Base-by-base conservation (phyloP, 2,888 invertebrate genomes). In the Acronicta aceris region DNA sequence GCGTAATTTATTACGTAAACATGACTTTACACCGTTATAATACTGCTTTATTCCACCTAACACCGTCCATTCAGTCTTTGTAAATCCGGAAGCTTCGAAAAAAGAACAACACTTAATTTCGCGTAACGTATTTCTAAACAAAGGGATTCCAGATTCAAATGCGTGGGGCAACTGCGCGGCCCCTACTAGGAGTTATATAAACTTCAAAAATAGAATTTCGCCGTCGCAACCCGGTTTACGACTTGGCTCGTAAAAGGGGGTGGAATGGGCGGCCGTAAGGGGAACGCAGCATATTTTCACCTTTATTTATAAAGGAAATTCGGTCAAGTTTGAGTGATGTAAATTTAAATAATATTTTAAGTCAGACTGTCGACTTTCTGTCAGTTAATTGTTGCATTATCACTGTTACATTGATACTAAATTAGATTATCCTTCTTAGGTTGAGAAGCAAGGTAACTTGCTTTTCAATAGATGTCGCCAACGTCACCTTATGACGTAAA, bases 181-280 rank as follows among this genome's bases (percentile, higher is more conserved):
- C 69, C 78, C 77, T 76, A 73, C 75, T 76, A 71, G 65, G 78
- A 83, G 87, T 88, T 89, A 89, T 87, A 87, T 89, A 89, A 90
- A 89, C 83, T 89, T 89, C 89, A 86, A 87, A 90, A 90, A 90
- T 89, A 90, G 89, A 89, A 88, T 84, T 87, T 84, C 82, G 84
- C 76, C 86, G 84, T 85, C 86, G 84, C 87, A 81, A 81, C 87
- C 81, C 77, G 81, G 74, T 90, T 90, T 89, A 89, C 84, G 89
- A 87, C 83, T 83, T 78, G 71, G 80, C 84, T 89, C 89, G 85
- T 90, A 89, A 89, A 89, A 88, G 76, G 46, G 84, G 88, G 88
- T 76, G 84, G 83, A 46, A 53, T 43, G 78, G 82, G 82, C 45
- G 79, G 81, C 65, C 76, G 74, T 71, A 82, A 82, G 80, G 81